Evolutionary conservation across 2,797 vertebrate species (phyloP), one percentile per base, ranked within the genome.

Genomic region (Balearica regulorum): DNA sequence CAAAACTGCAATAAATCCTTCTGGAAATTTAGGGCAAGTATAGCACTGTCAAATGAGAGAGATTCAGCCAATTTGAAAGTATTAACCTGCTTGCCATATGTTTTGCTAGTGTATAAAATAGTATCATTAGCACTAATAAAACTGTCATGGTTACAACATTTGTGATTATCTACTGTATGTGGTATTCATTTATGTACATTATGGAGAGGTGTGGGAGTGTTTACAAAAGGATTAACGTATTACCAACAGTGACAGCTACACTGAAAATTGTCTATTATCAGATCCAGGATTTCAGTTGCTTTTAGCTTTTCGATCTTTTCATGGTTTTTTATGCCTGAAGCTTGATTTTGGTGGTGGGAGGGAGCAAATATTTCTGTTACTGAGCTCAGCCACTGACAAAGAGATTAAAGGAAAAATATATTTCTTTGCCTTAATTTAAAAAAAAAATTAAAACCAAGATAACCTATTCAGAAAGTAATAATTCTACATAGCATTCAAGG

Each of bases 41-140:
- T 10, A 79, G 37, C 21, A 16, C 48, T 24, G 58, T 72, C 76
- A 70, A 86, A 89, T 1, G 16, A 61, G 73, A 90, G 35, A 77
- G 43, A 77, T 78, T 77, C 62, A 79, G 78, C 17, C 69, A 55
- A 62, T 83, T 87, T 84, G 49, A 43, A 87, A 80, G 37, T 37
- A 84, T 90, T 88, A 85, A 71, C 54, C 72, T 60, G 26, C 75
- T 82, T 69, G 33, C 64, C 71, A 10, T 57, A 19, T 65, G 65
- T 89, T 95, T 85, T 77, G n/a, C 73, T 41, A 82, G 35, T 37
- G 9, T n/a, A 77, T 58, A 73, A 87, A 95, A 64, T 49, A 69
- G 35, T 58, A 58, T 72, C 68, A 83, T 93, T 93, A 92, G 61
- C 64, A 37, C 65, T 75, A 93, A 75, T 93, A 89, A 93, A 92